phyloP scores from a whole-genome alignment of 2,888 invertebrate genomes.

The Ichneumoninae sp. region DNA sequence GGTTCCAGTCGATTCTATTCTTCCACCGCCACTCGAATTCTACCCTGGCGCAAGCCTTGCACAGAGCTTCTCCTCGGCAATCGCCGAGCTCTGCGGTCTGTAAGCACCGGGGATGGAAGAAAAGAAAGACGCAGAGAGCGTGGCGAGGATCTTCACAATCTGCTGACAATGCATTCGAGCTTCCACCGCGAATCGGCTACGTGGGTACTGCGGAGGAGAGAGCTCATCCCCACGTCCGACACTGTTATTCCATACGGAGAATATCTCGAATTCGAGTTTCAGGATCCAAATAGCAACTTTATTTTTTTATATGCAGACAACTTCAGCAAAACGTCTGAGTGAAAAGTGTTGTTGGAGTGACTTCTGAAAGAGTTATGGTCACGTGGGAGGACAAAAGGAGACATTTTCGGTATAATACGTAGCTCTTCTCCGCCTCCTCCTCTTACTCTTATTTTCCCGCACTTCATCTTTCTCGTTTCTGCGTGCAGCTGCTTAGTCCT shows the following conservation, averaged over 20 bases:
- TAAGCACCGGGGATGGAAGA: constrained; percentile 33
- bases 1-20: constrained; percentile 66
- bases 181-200: constrained; percentile 30
- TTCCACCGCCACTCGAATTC: constrained; percentile 67
- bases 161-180: constrained; percentile 74
- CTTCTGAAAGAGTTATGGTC: no score
- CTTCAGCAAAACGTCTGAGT: background rate
- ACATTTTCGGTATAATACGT: constrained; percentile 4
- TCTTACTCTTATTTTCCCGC: constrained; percentile 5
- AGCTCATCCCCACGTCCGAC: constrained; percentile 16
- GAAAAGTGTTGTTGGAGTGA: background rate
- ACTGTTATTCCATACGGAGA: background rate
- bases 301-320: background rate
- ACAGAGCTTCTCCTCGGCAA: constrained; percentile 22
- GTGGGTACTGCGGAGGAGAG: background rate
- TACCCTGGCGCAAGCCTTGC: constrained; percentile 28
- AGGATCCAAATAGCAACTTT: background rate
- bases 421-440: constrained; percentile 6
- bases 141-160: constrained; percentile 67
- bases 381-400: no score
- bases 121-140: constrained; percentile 48
- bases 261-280: constrained; percentile 1
- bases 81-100: constrained; percentile 15
- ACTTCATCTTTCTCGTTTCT: constrained; percentile 16
- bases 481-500: constrained; percentile 39